Evolutionary conservation across 2,113 vertebrate genomes (phyloP), one percentile per base, ranked within the genome.

Genomic region (Phasianus colchicus): DNA sequence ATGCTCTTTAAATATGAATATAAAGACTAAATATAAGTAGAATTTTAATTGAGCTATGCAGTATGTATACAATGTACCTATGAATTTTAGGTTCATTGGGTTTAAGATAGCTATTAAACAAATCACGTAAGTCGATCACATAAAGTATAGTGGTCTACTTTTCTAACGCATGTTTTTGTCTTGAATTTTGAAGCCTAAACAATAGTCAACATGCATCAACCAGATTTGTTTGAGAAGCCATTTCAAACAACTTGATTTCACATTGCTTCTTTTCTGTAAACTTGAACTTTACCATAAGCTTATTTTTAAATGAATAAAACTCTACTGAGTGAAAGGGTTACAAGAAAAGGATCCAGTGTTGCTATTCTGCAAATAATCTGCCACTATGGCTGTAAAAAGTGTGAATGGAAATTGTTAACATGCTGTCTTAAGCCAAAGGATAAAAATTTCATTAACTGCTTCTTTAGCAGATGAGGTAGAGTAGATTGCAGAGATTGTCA

Each of bases 371-470:
- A 93, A 83, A 81, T 95, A 86, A 78, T 88, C 80, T 95, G 93
- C 77, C 90, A 69, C 83, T 88, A 47, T 57, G 88, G 61, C 76
- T 96, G 76, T 77, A 83, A 90, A 76, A 96, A 90, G 92, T 89
- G 90, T 93, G 93, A 96, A 95, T 0, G 13, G 90, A 93, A 96
- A 89, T 93, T 0, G 32, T 95, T 93, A 95, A 42, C 93, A 94
- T 95, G 90, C 88, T 96, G 88, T 94, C 92, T 92, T 92, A 81
- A 75, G 69, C 73, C 47, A 90, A 83, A 72, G 57, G 80, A 96
- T 88, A 91, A 86, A 50, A n/a, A 72, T 86, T 89, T 88, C 67
- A 88, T 96, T 96, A 94, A 95, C 92, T 82, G 18, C 74, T 94
- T 95, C 90, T 89, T 96, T 93, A 90, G 43, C 65, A 94, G 66